These are phyloP conservation scores for Andrena chrysosceles DNA, from an alignment of 2,888 invertebrate genomes.

Conservation along the genomic window DNA sequence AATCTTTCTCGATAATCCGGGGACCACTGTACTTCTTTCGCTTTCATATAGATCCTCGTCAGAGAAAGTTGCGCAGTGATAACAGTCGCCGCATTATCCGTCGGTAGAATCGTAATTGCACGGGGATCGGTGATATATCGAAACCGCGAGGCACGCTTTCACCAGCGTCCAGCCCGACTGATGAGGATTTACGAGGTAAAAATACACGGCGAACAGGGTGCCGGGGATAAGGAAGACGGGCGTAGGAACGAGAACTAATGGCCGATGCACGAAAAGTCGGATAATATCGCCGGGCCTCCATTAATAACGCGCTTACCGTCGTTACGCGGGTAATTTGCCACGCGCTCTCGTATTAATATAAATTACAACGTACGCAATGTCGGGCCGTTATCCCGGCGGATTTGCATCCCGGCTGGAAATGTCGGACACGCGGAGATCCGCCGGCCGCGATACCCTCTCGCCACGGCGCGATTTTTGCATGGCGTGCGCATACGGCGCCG, in stretches of 20 bases:
- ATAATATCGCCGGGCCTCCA: slow-evolving; percentile 39
- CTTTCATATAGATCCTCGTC: not conserved
- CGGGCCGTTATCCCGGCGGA: slow-evolving; percentile 14
- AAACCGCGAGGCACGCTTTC: slow-evolving; percentile 26
- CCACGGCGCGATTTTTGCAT: slow-evolving; percentile 21
- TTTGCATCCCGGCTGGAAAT: slow-evolving; percentile 26
- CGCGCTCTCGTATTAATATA: slow-evolving; percentile 36
- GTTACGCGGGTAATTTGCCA: slow-evolving; percentile 48
- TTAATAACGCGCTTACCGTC: slow-evolving; percentile 45
- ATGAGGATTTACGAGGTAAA: slow-evolving; percentile 56
- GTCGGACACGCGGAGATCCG: slow-evolving; percentile 14
- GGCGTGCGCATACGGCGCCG: not conserved
- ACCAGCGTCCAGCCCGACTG: slow-evolving; percentile 15
- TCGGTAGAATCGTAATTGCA: slow-evolving; percentile 25
- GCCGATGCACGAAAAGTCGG: slow-evolving; percentile 51
- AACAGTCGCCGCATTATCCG: not conserved
- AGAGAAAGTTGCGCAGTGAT: not conserved
- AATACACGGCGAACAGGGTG: slow-evolving; percentile 11
- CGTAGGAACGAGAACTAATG: slow-evolving; percentile 49
- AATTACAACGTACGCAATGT: slow-evolving; percentile 26
- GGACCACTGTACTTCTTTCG: not conserved
- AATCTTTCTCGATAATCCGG: no score
- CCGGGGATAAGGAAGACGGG: slow-evolving; percentile 20
- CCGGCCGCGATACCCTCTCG: slow-evolving; percentile 8
- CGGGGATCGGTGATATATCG: slow-evolving; percentile 35